Percentiles rank a stretch among this genome's conserved stretches.
phyloP scores from a whole-genome alignment of 2,888 invertebrate species.

The Leptinotarsa rubiginosa region DNA sequence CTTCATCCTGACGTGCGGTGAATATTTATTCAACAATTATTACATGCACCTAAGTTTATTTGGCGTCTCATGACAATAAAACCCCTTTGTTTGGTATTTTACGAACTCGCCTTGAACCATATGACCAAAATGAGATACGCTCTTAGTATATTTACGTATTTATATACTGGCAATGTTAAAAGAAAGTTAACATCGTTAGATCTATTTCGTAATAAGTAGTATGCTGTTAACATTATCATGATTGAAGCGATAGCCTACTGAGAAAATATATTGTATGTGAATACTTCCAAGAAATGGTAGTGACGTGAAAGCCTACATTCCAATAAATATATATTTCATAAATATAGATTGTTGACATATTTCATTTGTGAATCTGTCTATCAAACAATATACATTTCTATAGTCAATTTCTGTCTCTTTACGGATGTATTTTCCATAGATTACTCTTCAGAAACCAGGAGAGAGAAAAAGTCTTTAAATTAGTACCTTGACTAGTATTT shows the following conservation, averaged over 20 bases:
- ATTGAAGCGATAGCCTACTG: background rate
- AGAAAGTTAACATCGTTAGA: conserved; percentile 3
- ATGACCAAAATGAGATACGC: conserved; percentile 21
- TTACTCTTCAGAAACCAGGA: too few species aligned
- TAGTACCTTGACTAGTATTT: too few species aligned
- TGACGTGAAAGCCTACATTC: too few species aligned
- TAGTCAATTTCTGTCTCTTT: too few species aligned
- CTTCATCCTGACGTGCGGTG: conserved; percentile 16
- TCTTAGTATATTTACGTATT: background rate
- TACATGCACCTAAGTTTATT: conserved; percentile 6
- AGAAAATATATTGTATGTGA: background rate
- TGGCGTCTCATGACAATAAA: conserved; percentile 5
- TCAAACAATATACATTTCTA: too few species aligned
- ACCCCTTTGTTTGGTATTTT: conserved; percentile 21
- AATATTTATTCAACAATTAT: conserved; percentile 25
- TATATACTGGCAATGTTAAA: conserved; percentile 1
- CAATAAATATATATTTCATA: too few species aligned
- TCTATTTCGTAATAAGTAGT: background rate
- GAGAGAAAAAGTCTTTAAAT: too few species aligned
- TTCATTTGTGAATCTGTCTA: too few species aligned
- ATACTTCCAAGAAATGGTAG: background rate
- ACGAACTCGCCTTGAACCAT: conserved; percentile 25
- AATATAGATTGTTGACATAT: too few species aligned
- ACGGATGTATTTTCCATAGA: too few species aligned
- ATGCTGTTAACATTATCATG: background rate